Conservation (phyloP, 1,140 invertebrate genomes). For the Acromyrmex heyeri region DNA sequence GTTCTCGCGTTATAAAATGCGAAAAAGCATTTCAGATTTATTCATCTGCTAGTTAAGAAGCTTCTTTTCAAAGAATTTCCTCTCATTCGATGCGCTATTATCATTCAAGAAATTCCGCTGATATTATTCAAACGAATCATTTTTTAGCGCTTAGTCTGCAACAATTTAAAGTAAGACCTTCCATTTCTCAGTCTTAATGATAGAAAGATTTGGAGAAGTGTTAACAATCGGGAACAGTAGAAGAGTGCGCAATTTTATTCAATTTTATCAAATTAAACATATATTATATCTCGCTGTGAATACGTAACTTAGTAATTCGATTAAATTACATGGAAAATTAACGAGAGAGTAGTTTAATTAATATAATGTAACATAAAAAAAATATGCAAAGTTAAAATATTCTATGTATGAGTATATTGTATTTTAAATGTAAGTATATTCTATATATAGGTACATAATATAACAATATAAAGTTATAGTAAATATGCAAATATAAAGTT, state of each 20-base stretch:
- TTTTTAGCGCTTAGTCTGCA: background rate
- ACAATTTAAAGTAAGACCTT: slow-evolving; percentile 5
- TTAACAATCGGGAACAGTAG: background rate
- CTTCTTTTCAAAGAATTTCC: background rate
- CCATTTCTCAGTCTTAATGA: slow-evolving; percentile 21
- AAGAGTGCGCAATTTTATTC: background rate
- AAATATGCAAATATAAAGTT: too few species aligned
- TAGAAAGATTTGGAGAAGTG: background rate
- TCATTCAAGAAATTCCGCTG: background rate
- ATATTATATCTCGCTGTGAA: background rate
- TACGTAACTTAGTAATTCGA: background rate
- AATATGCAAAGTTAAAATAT: too few species aligned
- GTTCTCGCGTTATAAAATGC: background rate
- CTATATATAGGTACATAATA: too few species aligned
- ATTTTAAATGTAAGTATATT: too few species aligned
- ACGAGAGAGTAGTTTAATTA: too few species aligned
- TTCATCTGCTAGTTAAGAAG: background rate
- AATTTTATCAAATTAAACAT: slow-evolving; percentile 26
- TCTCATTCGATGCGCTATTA: background rate
- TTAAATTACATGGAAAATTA: background rate
- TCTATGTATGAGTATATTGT: too few species aligned
- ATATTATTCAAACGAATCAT: slow-evolving; percentile 21
- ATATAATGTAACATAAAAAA: too few species aligned
- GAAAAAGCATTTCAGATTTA: background rate
- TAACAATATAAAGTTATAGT: too few species aligned